Evolutionary conservation across 2,888 invertebrate genomes (phyloP), one percentile per base, ranked within the genome.

Genomic region (Zygothrica quintamaculata): DNA sequence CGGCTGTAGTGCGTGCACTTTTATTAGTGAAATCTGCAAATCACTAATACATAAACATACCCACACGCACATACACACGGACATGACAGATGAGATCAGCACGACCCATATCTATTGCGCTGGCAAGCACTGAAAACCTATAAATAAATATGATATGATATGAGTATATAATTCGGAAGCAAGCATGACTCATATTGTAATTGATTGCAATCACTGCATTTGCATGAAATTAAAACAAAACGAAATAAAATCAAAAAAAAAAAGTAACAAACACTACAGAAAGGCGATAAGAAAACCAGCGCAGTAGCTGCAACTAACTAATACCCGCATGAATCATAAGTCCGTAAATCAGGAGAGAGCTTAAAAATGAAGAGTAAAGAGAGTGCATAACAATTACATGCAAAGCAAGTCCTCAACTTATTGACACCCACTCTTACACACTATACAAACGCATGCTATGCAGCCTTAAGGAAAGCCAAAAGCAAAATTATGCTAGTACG

Each of bases 401-500:
- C 58, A 58, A 66, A 66, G 66, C 66, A 47, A 65, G 40, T 66
- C 67, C 60, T 70, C 55, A 25, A 39, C 15, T 53, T 11, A 70
- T 37, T 36, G 36, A 37, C 65, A 50, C 56, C 66, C 70, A 47
- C 65, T 55, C 62, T 43, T 36, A 29, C 26, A 11, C 26, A 26
- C 46, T 61, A 37, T 36, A 29, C 26, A 11, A 18, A 26, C 47
- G 37, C 48, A 43, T 47, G 50, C 34, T 15, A n/a, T 34, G 25
- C 16, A 25, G 50, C 36, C 46, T 33, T 47, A 26, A 42, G 50
- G 42, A 50, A 50, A 42, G 25, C 46, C 40, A 36, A 5, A 46
- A 37, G 70, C 66, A 52, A 68, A 61, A 71, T 62, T 74, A 65
- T 75, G 75, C 69, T 65, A 64, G 66, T 53, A 65, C 57, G 5